phyloP scores from a whole-genome alignment of 2,888 invertebrate species.

The Trileptium ribeirensis region DNA sequence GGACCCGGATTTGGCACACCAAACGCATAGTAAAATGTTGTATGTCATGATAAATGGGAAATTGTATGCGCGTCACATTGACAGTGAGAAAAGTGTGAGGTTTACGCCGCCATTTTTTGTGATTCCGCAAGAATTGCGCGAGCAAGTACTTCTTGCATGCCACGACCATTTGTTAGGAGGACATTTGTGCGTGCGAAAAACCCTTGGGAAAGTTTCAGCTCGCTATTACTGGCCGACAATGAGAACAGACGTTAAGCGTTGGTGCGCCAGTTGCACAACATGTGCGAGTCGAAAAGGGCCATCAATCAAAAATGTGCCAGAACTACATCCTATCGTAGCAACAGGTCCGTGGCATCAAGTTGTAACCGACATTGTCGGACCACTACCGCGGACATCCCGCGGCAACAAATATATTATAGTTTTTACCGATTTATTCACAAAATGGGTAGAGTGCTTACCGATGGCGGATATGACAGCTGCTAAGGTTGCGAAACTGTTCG shows the following conservation, averaged over 20 bases:
- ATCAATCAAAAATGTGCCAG: neutral
- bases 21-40: too few relatives aligned
- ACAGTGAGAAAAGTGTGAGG: too few relatives aligned
- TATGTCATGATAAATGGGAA: too few relatives aligned
- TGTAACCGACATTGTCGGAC: neutral
- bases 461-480: neutral
- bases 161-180: neutral
- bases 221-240: neutral
- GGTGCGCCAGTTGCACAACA: neutral
- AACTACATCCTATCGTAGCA: neutral
- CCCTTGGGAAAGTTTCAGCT: neutral
- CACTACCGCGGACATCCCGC: neutral
- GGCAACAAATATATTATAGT: too few relatives aligned
- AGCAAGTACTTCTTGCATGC: neutral
- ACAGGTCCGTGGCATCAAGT: neutral
- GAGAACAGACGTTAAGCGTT: neutral
- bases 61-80: too few relatives aligned
- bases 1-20: too few relatives aligned
- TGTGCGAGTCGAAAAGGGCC: neutral
- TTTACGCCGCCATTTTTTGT: neutral
- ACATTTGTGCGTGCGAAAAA: neutral
- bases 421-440: neutral
- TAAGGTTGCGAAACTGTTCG: neutral
- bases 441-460: neutral
- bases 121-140: neutral